Evolutionary conservation across 2,113 vertebrate species (phyloP), one percentile per base, ranked within the genome.

Genomic region (Callaeas wilsoni): DNA sequence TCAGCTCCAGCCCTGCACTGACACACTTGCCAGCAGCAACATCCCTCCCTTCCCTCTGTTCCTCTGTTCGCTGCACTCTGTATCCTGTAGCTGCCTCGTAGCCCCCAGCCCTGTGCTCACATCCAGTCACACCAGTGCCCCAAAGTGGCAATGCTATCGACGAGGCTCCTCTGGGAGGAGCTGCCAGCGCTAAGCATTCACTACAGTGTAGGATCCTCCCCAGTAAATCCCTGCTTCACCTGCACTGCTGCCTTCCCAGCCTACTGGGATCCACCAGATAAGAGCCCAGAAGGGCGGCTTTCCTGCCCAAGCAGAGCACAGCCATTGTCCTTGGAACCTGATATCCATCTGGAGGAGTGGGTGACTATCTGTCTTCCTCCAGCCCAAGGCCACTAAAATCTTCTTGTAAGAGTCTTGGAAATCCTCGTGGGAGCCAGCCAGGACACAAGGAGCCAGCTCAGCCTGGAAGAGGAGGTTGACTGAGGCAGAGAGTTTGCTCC

Each of bases 61-160:
- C 53, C 32, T 87, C 77, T 23, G 8, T n/a, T 55, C 46, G 26
- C 33, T 46, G 47, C 7, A 3, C 1, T 0, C 26, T 32, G 16
- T 23, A 16, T 53, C 44, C 70, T 32, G 26, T 4, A 13, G 70
- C 53, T 53, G 70, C 55, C 42, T n/a, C 1, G 0, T 6, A 41
- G 33, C 42, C 30, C 57, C 52, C 1, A 2, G 33, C 52, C 70
- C 71, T 55, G n/a, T 35, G 70, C 62, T 85, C 32, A 12, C 29
- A 32, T 7, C 4, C 52, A 37, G 60, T 2, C 35, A 5, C 2
- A 39, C 0, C 6, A 35, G 35, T 13, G 50, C 11, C 44, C 41
- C 33, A 13, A 7, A 44, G 7, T 1, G 17, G n/a, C 37, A 20
- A n/a, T 10, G 56, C 2, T 76, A 12, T 30, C 0, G 0, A 25